Conservation (phyloP, 2,113 vertebrate species). For the Triplophysa dalaica region DNA sequence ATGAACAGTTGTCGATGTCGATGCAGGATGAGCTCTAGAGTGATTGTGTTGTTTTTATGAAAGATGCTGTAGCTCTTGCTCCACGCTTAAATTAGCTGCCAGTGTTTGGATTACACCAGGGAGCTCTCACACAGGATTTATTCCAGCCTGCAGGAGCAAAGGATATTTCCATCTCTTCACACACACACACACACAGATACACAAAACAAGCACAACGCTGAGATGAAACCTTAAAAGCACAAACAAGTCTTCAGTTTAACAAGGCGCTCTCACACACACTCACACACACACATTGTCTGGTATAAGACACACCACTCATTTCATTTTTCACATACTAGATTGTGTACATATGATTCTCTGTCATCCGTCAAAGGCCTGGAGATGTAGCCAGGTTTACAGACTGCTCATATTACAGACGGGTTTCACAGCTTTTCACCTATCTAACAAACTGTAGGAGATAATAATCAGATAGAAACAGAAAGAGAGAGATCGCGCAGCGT, state of each 20-base stretch:
- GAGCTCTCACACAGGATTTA: slow-evolving; percentile 74
- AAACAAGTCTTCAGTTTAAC: slow-evolving; percentile 10
- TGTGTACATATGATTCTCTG: slow-evolving; percentile 10
- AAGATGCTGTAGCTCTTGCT: slow-evolving; percentile 72
- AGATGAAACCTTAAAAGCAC: slow-evolving; percentile 24
- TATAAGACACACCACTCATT: slow-evolving; percentile 14
- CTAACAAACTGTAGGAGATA: slow-evolving; percentile 49
- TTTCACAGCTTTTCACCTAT: slow-evolving; percentile 73
- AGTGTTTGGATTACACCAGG: slow-evolving; percentile 78
- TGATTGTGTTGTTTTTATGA: slow-evolving; percentile 68
- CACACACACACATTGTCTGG: slow-evolving; percentile 25
- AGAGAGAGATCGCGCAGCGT: slow-evolving; percentile 28
- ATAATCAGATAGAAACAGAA: slow-evolving; percentile 51
- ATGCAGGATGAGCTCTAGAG: slow-evolving; percentile 34
- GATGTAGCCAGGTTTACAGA: slow-evolving; percentile 66
- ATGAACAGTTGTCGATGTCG: slow-evolving; percentile 15
- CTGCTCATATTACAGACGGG: slow-evolving; percentile 76
- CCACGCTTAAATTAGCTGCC: slow-evolving; percentile 78
- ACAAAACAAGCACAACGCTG: slow-evolving; percentile 9
- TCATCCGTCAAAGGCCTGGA: neutral
- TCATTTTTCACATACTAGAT: slow-evolving; percentile 35
- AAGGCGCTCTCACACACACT: slow-evolving; percentile 18
- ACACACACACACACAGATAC: slow-evolving; percentile 41
- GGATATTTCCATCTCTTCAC: slow-evolving; percentile 64
- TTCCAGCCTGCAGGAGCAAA: slow-evolving; percentile 61